Evolutionary conservation across 2,797 vertebrate genomes (phyloP).

Genomic region (Clangula hyemalis): DNA sequence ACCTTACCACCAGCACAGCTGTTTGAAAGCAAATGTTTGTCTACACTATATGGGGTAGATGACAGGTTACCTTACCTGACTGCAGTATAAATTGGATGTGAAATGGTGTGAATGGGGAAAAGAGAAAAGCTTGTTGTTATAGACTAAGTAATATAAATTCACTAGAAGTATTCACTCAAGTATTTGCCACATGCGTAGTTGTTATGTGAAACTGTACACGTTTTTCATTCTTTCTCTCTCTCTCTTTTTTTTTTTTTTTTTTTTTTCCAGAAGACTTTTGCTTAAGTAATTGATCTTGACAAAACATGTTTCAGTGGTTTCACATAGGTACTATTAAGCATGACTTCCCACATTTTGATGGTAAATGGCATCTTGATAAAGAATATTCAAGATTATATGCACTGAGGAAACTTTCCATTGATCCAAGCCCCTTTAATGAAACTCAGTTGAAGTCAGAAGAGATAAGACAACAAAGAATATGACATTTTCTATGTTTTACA

Average conservation of each 20-base stretch:
- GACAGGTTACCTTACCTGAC: not conserved
- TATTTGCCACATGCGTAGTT: not conserved
- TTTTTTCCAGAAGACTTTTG: not conserved
- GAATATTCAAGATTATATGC: not conserved
- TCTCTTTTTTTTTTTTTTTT: not conserved
- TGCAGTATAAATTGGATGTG: not conserved
- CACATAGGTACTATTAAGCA: not conserved
- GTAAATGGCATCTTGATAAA: not conserved
- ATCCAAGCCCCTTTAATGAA: not conserved
- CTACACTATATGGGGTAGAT: conserved; percentile 3
- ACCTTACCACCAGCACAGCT: conserved; percentile 35
- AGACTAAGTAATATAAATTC: not conserved
- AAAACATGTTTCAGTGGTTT: not conserved
- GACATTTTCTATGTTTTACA: not conserved
- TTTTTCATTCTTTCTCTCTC: not conserved
- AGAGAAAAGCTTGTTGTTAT: not conserved
- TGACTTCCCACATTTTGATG: not conserved
- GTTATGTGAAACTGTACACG: not conserved
- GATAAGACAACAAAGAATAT: not conserved
- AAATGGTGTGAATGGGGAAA: not conserved
- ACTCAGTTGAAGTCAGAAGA: not conserved
- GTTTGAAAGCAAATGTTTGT: conserved; percentile 36
- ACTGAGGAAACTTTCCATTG: not conserved
- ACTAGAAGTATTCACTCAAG: not conserved
- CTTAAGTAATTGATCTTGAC: not conserved